These are phyloP conservation scores for Escarpia spicata DNA, from an alignment of 2,888 invertebrate species.

Conservation along the genomic window DNA sequence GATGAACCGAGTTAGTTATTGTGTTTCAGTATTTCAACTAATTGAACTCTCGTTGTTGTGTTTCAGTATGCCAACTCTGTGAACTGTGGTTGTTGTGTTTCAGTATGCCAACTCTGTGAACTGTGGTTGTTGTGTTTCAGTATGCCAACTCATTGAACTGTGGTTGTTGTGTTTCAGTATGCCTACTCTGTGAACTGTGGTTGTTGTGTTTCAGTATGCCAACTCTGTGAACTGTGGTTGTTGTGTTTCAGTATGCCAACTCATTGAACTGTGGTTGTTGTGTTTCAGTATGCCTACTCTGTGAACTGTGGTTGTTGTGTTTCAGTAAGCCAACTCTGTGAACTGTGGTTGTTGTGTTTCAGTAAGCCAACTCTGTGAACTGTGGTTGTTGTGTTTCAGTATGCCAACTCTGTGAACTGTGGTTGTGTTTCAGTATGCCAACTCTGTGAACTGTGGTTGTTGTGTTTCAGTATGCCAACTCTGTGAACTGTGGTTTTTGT, in stretches of 20 bases:
- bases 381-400: neutral
- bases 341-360: neutral
- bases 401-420: neutral
- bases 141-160: neutral
- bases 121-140: neutral
- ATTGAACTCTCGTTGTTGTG: slow-evolving; percentile 34
- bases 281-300: neutral
- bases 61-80: neutral
- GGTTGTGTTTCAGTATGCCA: neutral
- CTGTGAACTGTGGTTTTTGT: neutral
- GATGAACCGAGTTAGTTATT: neutral
- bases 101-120: neutral
- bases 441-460: neutral
- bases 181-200: neutral
- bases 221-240: neutral
- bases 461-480: neutral
- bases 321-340: neutral
- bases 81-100: neutral
- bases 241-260: neutral
- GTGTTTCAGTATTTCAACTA: slow-evolving; percentile 37
- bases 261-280: neutral
- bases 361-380: neutral
- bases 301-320: neutral
- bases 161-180: neutral
- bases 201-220: neutral